Base-by-base conservation (phyloP, 2,797 vertebrate species). In the Loriculus beryllinus region DNA sequence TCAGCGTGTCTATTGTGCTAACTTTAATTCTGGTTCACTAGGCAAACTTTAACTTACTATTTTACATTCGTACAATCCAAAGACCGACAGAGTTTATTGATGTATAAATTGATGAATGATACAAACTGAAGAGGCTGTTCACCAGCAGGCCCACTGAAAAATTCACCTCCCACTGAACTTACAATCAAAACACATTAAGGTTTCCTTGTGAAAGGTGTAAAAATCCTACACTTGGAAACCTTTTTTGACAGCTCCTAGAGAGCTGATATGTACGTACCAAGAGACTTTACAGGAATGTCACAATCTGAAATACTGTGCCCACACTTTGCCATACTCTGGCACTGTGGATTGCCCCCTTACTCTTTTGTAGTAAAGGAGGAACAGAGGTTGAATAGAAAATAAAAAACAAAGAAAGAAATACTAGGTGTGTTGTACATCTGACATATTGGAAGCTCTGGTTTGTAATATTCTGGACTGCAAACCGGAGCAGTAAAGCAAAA, bases 391-490 rank as follows among this genome's bases (percentile, higher is more conserved):
- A 57, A 62, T 68, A 42, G 13, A 68, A 56, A 85, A 40, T 1
- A 37, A 51, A 39, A 52, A 56, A 31, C 9, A 17, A 42, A 20
- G 5, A 37, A 33, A 16, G 2, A 67, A 60, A 62, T 12, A 21
- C 37, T 21, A 0, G 4, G 6, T 0, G 4, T 39, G 22, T 11
- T 52, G 12, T 21, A 40, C 39, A 51, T 7, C 23, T 29, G 72
- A 23, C 39, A 18, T 4, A 16, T 2, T 68, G 40, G 45, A 80
- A 74, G 29, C 37, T 70, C 47, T 63, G 42, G 14, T 29, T 45
- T 77, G 5, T 33, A 47, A 67, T 26, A 59, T 45, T 63, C n/a
- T 45, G 47, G 64, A 33, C n/a, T 63, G 40, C 15, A 67, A 72
- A 77, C 4, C 1, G 4, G 35, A 83, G 19, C 1, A n/a, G 12